Percentiles rank a stretch among this genome's conserved stretches.
These are phyloP conservation scores for Labrus mixtus DNA, from an alignment of 2,113 vertebrate genomes.

Conservation along the genomic window DNA sequence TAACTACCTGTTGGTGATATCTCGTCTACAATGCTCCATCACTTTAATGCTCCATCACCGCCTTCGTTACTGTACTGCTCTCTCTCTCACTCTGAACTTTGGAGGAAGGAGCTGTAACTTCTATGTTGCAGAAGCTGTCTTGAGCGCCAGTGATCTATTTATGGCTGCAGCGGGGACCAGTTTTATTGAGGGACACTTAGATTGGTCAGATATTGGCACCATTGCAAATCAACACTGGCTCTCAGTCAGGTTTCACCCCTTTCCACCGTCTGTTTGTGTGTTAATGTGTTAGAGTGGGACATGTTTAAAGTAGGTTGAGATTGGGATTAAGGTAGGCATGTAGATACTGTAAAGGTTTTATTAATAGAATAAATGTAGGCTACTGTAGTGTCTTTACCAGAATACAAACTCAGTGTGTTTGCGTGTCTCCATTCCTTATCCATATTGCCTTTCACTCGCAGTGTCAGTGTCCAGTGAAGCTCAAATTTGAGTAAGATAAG, in stretches of 20 bases:
- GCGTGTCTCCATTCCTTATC: constrained; percentile 31
- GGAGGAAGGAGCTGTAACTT: constrained; percentile 27
- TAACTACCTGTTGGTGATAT: too few relatives aligned
- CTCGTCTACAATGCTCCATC: not conserved
- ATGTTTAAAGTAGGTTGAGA: constrained; percentile 35
- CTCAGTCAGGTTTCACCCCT: constrained; percentile 46
- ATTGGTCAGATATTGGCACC: constrained; percentile 38
- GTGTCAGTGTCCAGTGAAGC: constrained; percentile 15
- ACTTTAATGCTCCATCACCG: not conserved
- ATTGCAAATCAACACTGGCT: constrained; percentile 55
- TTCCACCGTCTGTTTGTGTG: constrained; percentile 51
- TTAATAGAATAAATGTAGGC: constrained; percentile 6
- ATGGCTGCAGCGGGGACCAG: constrained; percentile 17
- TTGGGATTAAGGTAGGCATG: constrained; percentile 3
- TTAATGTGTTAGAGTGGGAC: constrained; percentile 50
- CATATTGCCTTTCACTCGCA: constrained; percentile 21
- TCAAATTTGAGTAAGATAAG: constrained; percentile 19
- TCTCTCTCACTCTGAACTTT: constrained; percentile 8
- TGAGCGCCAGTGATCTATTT: constrained; percentile 51
- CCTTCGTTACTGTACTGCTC: not conserved
- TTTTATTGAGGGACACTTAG: constrained; percentile 32
- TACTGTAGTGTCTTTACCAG: not conserved
- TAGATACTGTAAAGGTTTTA: constrained; percentile 2
- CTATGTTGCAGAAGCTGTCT: constrained; percentile 42
- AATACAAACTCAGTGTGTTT: not conserved